Evolutionary conservation across 2,797 vertebrate genomes (phyloP).

Genomic region (Rhinella marina): DNA sequence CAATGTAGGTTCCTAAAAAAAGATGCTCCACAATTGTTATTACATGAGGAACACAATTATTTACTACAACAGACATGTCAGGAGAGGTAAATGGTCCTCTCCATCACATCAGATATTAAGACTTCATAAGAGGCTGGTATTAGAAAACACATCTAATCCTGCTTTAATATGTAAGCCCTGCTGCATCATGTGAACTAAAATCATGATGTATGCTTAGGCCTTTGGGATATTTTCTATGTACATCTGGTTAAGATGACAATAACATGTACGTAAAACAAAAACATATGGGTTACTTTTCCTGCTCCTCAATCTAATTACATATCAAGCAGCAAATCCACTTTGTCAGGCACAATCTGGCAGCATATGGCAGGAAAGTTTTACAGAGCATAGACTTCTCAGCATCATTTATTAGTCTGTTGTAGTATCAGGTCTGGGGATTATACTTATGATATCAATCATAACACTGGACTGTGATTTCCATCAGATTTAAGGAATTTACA

Average conservation of each 20-base stretch:
- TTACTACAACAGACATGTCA: no score
- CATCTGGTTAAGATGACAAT: constrained; percentile 40
- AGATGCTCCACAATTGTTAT: no score
- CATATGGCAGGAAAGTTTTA: not conserved
- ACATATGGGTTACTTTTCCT: constrained; percentile 13
- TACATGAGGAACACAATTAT: no score
- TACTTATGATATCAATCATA: not conserved
- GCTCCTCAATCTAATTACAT: constrained; percentile 25
- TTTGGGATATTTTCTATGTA: not conserved
- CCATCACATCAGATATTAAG: no score
- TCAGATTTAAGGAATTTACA: not conserved
- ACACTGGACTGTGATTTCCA: not conserved
- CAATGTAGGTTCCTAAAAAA: no score
- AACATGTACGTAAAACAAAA: constrained; percentile 18
- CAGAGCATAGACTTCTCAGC: not conserved
- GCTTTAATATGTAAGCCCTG: not conserved
- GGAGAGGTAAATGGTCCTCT: no score
- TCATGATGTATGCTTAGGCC: not conserved
- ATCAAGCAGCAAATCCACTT: constrained; percentile 14
- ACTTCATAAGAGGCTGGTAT: not conserved
- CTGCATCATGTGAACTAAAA: not conserved
- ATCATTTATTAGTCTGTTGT: not conserved
- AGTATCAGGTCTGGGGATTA: not conserved
- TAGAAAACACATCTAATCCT: not conserved
- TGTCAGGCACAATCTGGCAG: constrained; percentile 16